Evolutionary conservation across 2,888 invertebrate genomes (phyloP), one percentile per base, ranked within the genome.

Genomic region (Pilophorus perplexus): DNA sequence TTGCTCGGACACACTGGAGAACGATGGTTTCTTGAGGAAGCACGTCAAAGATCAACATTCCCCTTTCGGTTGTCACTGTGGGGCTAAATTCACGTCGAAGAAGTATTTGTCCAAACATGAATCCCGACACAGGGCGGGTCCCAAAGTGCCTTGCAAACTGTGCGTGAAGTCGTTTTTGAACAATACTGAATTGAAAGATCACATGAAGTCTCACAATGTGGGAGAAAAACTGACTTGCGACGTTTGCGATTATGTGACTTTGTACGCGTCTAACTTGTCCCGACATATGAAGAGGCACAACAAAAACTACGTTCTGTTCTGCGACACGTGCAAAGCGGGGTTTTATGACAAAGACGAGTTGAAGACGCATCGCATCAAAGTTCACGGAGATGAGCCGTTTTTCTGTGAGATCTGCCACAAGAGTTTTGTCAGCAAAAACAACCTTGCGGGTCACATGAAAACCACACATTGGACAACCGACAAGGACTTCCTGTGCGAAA

Each of bases 201-300:
- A 80, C 67, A 72, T 75, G 66, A 74, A 77, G 12, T 76, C 75
- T 0, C 84, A 84, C 70, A 81, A 80, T 0, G 78, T 81, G 14
- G 77, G 76, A 44, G 78, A 78, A 52, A 77, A 77, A 33, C 66
- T 71, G 8, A 50, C 60, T 5, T 74, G 74, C 60, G 70, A 73
- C 25, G 59, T 71, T 2, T 74, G 74, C 66, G 71, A 71, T 50
- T 83, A 83, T 67, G 83, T 84, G 70, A 72, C 74, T 16, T 67
- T 72, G 18, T 73, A 73, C 68, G 68, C 71, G 46, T 73, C 74
- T 22, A 73, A 73, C 5, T 74, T 86, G 67, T 83, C 81, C 44
- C 79, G 81, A 0, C 86, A 86, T 72, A 75, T 79, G 0, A 77
- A 80, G 1, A 77, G 83, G n/a, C 86, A 86, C 73, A 79, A 80